Evolutionary conservation across 2,113 vertebrate genomes (phyloP), one percentile per base, ranked within the genome.

Genomic region (Chinchilla lanigera): DNA sequence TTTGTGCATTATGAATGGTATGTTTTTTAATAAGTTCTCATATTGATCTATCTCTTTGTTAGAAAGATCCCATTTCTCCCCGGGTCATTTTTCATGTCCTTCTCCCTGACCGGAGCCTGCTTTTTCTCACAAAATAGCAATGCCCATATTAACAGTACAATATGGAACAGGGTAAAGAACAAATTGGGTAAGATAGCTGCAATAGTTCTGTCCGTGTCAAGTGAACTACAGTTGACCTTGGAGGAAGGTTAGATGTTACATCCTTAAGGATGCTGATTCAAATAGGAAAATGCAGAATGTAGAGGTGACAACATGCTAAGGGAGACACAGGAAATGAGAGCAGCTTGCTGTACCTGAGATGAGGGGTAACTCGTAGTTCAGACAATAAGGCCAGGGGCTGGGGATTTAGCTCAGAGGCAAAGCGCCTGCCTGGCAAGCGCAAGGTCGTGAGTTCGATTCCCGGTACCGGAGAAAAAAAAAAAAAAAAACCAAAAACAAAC

Each of bases 21-120:
- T 71, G 73, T 95, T 98, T 98, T 97, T 93, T 98, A 98, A 97
- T 97, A 92, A 91, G 89, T 94, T 81, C 97, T 97, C 97, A 91
- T 96, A 97, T 85, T 98, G 97, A 98, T 98, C 71, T 61, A 98
- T 98, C 97, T 98, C 98, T 98, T 98, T 93, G 86, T 97, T 97
- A 92, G 96, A 97, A 98, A 96, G 93, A 98, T 97, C 75, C 90
- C 92, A 97, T 98, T 98, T 98, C 97, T 97, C 71, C 80, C 50
- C 4, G 47, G 82, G 82, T 96, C 95, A 96, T 97, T 83, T 89
- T 96, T 98, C 97, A 77, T 96, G 92, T 98, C 95, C 88, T 96
- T 97, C 98, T 94, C 47, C 10, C 82, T 75, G 60, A 98, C 96
- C 89, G 97, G 93, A 97, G 92, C 95, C 91, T 98, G 85, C 71